A percentile compares a stretch with the other conserved stretches of the same genome.
These are phyloP conservation scores for Camelus dromedarius DNA, from an alignment of 2,113 vertebrate species.

Conservation along the genomic window DNA sequence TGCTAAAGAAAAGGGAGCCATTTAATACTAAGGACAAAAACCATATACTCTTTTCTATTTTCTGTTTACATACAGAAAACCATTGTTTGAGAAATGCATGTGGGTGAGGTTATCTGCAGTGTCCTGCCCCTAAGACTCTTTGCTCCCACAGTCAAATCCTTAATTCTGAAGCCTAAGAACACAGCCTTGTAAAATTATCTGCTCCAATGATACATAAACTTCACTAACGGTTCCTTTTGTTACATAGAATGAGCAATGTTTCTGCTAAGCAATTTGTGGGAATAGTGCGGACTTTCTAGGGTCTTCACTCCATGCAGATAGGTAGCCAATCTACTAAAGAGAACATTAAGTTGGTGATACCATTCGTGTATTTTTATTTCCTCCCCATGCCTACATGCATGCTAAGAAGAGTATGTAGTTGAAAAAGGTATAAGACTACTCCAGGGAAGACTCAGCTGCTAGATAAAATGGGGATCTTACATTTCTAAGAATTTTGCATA, in stretches of 20 bases:
- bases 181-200: constrained; percentile 83
- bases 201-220: constrained; percentile 81
- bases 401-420: not conserved
- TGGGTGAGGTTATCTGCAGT: constrained; percentile 77
- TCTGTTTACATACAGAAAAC: constrained; percentile 66
- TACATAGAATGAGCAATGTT: constrained; percentile 81
- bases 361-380: constrained; percentile 80
- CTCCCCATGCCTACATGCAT: not conserved
- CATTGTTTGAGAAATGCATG: constrained; percentile 71
- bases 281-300: constrained; percentile 83
- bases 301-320: constrained; percentile 83
- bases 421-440: not conserved
- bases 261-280: constrained; percentile 83
- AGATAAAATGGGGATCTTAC: not conserved
- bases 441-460: constrained; percentile 1
- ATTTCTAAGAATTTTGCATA: constrained; percentile 42
- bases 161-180: constrained; percentile 77
- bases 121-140: constrained; percentile 70
- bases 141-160: constrained; percentile 77
- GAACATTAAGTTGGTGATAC: constrained; percentile 65
- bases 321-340: constrained; percentile 79
- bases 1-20: constrained; percentile 74
- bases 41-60: constrained; percentile 65
- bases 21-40: constrained; percentile 78
- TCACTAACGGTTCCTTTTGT: constrained; percentile 84